Conservation (phyloP, 2,888 invertebrate genomes). For the Cataglyphis rosenhaueri region DNA sequence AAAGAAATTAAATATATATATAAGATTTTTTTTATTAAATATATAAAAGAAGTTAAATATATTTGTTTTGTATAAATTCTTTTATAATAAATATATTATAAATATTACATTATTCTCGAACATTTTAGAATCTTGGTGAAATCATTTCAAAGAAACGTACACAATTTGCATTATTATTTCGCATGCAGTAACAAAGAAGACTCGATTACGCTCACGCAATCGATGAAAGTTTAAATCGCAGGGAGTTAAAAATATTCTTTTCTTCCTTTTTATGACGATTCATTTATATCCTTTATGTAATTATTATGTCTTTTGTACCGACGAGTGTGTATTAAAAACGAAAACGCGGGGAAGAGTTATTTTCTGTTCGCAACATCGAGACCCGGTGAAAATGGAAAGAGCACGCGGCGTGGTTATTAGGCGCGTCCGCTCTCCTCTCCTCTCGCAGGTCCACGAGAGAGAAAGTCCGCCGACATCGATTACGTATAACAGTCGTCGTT, state of each 20-base stretch:
- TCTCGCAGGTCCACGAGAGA: slow-evolving; percentile 67
- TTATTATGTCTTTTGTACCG: slow-evolving; percentile 4
- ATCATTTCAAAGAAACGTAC: neutral
- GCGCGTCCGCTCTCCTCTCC: slow-evolving; percentile 49
- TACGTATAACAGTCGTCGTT: slow-evolving; percentile 70
- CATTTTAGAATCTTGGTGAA: neutral
- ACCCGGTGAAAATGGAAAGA: slow-evolving; percentile 46
- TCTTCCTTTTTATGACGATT: neutral
- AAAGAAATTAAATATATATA: neutral
- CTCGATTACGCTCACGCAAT: slow-evolving; percentile 4
- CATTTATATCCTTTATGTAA: slow-evolving; percentile 2
- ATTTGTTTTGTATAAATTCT: neutral
- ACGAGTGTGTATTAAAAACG: slow-evolving; percentile 9
- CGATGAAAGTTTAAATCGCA: slow-evolving; percentile 35
- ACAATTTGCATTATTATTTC: slow-evolving; percentile 9
- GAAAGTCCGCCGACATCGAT: slow-evolving; percentile 76
- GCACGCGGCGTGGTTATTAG: slow-evolving; percentile 27
- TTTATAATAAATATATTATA: neutral
- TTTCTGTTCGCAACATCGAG: slow-evolving; percentile 12
- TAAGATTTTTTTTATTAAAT: no score
- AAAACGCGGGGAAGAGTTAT: slow-evolving; percentile 22
- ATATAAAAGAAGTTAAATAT: neutral
- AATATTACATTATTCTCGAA: slow-evolving; percentile 3
- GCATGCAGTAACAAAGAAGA: neutral
- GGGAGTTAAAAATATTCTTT: slow-evolving; percentile 14